Evolutionary conservation across 2,113 vertebrate species (phyloP).

Genomic region (Uria lomvia): DNA sequence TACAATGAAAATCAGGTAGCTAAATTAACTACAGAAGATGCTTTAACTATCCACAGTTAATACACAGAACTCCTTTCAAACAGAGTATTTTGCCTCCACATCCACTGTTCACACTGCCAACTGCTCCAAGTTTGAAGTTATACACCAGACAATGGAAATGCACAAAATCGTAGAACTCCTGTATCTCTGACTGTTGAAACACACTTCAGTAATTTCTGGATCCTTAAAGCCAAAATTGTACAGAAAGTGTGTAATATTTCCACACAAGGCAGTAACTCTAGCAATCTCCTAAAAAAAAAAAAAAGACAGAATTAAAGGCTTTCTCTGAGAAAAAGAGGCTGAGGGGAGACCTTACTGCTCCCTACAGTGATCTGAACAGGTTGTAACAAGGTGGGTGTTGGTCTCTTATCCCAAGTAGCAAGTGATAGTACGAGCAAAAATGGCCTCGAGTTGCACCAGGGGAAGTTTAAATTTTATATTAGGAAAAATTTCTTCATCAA

Average conservation of each 20-base stretch:
- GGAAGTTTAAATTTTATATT: not conserved
- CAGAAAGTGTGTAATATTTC: not conserved
- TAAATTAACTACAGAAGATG: not conserved
- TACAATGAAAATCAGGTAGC: not conserved
- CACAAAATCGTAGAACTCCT: not conserved
- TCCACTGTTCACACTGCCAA: not conserved
- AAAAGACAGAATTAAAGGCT: not conserved
- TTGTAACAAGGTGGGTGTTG: accelerated
- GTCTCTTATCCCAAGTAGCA: not conserved
- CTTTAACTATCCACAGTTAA: not conserved
- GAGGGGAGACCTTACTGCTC: not conserved
- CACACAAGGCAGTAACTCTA: not conserved
- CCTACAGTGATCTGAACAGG: not conserved
- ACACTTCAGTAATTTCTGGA: not conserved
- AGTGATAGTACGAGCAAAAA: not conserved
- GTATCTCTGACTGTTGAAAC: not conserved
- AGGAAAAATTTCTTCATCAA: not conserved
- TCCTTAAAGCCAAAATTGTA: not conserved
- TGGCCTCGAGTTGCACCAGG: not conserved
- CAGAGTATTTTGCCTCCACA: not conserved
- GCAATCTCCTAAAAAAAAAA: not conserved
- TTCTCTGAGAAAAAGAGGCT: not conserved
- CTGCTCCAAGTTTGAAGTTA: not conserved
- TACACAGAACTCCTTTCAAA: not conserved
- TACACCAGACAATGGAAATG: not conserved